Evolutionary conservation across 2,888 invertebrate genomes (phyloP), one percentile per base, ranked within the genome.

Genomic region (Drosophila flavopinicola): DNA sequence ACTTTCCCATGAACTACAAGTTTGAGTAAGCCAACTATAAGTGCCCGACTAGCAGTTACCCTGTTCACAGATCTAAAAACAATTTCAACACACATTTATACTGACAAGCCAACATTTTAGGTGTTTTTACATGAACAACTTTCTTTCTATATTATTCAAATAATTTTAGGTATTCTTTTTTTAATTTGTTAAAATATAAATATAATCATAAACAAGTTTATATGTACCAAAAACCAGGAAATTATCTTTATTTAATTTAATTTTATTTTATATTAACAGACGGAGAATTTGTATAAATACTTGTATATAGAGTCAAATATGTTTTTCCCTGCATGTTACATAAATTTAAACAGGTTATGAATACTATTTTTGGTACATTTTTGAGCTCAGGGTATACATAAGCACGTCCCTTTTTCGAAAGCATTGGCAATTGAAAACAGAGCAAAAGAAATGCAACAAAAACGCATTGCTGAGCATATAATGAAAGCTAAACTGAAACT

Each of bases 401-500:
- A 7, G 41, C 49, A 38, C 13, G 4, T n/a, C 2, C 9, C 24
- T 17, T 41, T 13, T 11, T 15, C 9, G 11, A 25, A 41, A 11
- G 15, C 15, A 29, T 5, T 35, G 9, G 20, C 35, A 61, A 35
- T 25, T 7, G 25, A 9, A 30, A 38, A 39, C n/a, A 42, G 24
- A 24, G 27, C n/a, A 29, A 25, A 35, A 38, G 15, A 33, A 61
- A 11, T 38, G 29, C 6, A 42, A 15, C 13, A 56, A 57, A 58
- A 74, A 25, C 49, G n/a, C 27, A 6, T 35, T 47, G 10, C 20
- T 11, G 10, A 48, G 7, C 72, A 53, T 57, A 41, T 68, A 59
- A 75, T 49, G 45, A 56, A 65, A 69, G 15, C 39, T 49, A 49
- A 59, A 66, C 37, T 47, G 54, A 67, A 63, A 63, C 38, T 32